These are phyloP conservation scores for Ophonus ardosiacus DNA, from an alignment of 2,888 invertebrate genomes.

Conservation along the genomic window DNA sequence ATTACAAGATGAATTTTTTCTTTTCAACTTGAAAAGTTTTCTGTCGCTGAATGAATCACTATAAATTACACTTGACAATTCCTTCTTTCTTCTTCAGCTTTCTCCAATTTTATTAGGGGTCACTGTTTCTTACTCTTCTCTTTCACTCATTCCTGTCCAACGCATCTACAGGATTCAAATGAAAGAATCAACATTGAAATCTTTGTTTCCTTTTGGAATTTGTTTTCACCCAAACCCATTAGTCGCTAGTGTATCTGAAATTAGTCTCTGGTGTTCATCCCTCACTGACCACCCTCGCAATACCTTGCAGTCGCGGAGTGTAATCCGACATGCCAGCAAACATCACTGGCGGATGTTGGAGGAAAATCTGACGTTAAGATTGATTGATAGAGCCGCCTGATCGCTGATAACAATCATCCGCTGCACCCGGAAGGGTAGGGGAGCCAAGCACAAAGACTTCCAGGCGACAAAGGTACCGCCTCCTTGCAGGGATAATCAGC, in stretches of 20 bases:
- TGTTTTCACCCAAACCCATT: neutral
- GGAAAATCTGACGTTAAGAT: conserved; percentile 73
- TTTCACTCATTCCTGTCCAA: no score
- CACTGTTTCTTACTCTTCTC: no score
- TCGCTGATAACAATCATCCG: conserved; percentile 62
- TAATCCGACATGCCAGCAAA: conserved; percentile 59
- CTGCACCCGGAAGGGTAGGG: neutral
- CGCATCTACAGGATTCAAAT: neutral
- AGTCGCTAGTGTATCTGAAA: neutral
- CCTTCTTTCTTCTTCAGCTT: no score
- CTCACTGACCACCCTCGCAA: neutral
- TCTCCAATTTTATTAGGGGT: no score
- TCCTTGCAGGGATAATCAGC: neutral
- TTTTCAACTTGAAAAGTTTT: no score
- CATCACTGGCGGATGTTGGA: conserved; percentile 53
- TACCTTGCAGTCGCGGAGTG: conserved; percentile 38
- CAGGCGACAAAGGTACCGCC: neutral
- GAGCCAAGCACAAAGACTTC: neutral
- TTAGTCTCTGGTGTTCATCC: neutral
- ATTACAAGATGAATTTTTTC: no score
- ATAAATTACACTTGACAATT: no score
- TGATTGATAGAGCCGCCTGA: conserved; percentile 74
- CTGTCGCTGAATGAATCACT: no score
- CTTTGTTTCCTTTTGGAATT: neutral
- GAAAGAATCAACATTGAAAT: neutral